Evolutionary conservation across 2,113 vertebrate genomes (phyloP).

Genomic region (Nesogale talazaci): DNA sequence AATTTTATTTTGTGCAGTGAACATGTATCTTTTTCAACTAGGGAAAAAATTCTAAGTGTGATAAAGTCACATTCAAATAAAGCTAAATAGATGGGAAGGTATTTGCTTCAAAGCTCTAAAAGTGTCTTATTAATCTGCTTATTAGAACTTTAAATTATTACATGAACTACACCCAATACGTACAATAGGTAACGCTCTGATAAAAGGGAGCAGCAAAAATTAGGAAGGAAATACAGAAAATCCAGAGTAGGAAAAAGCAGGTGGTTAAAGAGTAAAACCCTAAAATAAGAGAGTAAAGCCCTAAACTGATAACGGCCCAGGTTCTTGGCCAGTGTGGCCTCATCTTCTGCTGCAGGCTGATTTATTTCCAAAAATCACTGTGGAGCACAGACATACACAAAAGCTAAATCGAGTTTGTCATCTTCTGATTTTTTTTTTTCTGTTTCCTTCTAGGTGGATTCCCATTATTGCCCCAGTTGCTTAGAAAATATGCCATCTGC

Average conservation of each 20-base stretch:
- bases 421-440: conserved; percentile 43
- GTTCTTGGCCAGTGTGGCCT: background rate
- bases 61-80: conserved; percentile 24
- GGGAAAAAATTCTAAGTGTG: conserved; percentile 19
- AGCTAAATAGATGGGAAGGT: background rate
- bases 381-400: background rate
- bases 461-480: conserved; percentile 99
- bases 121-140: background rate
- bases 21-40: background rate
- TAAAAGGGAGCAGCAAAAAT: conserved; percentile 7
- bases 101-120: too few relatives aligned
- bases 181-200: background rate
- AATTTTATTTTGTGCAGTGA: background rate
- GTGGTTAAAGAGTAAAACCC: background rate
- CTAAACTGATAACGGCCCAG: background rate
- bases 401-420: conserved; percentile 22
- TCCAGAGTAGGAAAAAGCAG: background rate
- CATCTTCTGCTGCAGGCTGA: background rate
- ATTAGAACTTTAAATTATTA: conserved; percentile 23
- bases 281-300: background rate
- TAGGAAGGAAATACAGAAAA: conserved; percentile 41
- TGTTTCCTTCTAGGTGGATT: conserved; percentile 92
- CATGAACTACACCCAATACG: background rate
- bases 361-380: background rate
- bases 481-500: conserved; percentile 99